Conservation (phyloP, 2,113 vertebrate genomes). For the Eptesicus fuscus region DNA sequence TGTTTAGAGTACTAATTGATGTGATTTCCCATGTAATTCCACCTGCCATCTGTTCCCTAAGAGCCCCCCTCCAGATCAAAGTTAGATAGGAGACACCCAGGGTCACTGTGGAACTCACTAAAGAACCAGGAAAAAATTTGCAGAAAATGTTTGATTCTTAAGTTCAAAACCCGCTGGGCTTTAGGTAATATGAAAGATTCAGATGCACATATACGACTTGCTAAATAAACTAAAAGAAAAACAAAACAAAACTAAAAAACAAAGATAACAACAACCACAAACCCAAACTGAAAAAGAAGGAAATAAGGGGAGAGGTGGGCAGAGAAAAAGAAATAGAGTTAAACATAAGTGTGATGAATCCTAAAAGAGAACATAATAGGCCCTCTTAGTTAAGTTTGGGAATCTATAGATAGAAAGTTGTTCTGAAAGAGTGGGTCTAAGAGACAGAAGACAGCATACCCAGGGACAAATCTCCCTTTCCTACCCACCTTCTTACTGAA, state of each 20-base stretch:
- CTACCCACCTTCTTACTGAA: too few species aligned
- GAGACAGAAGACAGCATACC: background rate
- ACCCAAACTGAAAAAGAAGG: background rate
- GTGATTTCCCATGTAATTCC: background rate
- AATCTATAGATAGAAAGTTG: background rate
- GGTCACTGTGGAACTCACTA: background rate
- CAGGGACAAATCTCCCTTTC: background rate
- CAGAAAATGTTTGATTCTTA: background rate
- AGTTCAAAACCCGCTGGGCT: background rate
- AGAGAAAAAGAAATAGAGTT: background rate
- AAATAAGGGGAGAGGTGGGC: fast-evolving
- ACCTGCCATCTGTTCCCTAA: background rate
- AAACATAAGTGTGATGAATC: background rate
- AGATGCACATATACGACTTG: background rate
- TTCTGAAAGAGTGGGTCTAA: background rate
- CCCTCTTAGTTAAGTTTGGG: background rate
- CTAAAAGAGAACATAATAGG: background rate
- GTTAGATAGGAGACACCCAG: background rate
- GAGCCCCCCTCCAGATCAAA: background rate
- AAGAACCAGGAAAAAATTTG: background rate
- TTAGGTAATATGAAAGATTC: background rate
- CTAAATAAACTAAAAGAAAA: background rate
- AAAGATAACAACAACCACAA: background rate
- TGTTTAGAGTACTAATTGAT: background rate
- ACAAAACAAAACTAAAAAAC: background rate